Conservation (phyloP, 1,140 invertebrate genomes). For the Drosophila bipectinata region DNA sequence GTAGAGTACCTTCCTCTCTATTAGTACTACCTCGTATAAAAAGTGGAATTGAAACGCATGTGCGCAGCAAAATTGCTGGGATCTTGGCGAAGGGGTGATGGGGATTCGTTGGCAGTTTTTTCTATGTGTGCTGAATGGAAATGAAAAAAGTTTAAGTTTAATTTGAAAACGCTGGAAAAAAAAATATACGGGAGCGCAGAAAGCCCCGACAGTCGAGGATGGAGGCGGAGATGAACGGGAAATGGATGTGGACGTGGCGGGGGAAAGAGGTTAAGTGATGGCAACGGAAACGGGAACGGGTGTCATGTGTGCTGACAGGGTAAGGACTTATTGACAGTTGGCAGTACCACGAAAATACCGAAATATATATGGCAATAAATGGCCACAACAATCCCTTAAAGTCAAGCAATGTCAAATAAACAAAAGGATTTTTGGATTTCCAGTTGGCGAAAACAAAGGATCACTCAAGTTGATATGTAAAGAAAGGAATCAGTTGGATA, state of each 20-base stretch:
- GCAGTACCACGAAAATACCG: constrained; percentile 31
- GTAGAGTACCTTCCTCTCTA: not conserved
- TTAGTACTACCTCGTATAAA: constrained; percentile 5
- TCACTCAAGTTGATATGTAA: not conserved
- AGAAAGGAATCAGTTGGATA: not conserved
- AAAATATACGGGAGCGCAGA: constrained; percentile 15
- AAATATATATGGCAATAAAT: constrained; percentile 61
- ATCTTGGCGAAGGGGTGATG: constrained; percentile 16
- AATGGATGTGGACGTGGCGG: constrained; percentile 8
- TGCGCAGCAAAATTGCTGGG: constrained; percentile 58
- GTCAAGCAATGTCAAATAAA: constrained; percentile 24
- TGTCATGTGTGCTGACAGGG: constrained; percentile 49
- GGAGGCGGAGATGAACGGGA: not conserved
- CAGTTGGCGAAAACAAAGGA: not conserved
- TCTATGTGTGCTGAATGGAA: constrained; percentile 66
- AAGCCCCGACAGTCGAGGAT: constrained; percentile 27
- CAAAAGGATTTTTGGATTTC: constrained; percentile 9
- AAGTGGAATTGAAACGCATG: constrained; percentile 78
- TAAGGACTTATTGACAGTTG: constrained; percentile 61
- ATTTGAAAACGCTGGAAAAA: constrained; percentile 77
- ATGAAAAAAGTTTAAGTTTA: constrained; percentile 81
- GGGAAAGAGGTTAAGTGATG: constrained; percentile 17
- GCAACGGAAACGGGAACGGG: constrained; percentile 35
- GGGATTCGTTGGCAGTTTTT: constrained; percentile 46
- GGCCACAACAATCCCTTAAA: constrained; percentile 49